A percentile compares a stretch with the other conserved stretches of the same genome.
Evolutionary conservation across 2,888 invertebrate genomes (phyloP).

Genomic region (Pristionchus exspectatus): DNA sequence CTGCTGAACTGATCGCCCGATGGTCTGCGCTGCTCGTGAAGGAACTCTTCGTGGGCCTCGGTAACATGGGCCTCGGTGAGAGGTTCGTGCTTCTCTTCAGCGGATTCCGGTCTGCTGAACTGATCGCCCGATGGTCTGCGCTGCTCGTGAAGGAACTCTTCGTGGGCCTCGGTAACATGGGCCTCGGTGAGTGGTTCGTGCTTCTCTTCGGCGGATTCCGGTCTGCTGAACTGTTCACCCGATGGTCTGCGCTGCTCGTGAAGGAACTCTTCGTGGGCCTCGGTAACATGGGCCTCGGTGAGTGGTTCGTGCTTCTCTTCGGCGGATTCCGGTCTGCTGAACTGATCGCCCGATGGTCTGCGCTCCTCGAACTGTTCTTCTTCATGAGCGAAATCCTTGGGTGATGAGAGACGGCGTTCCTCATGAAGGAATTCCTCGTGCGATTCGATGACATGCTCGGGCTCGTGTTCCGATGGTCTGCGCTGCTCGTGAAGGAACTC

Average conservation of each 20-base stretch:
- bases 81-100: not conserved
- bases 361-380: not conserved
- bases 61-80: not conserved
- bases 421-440: constrained; percentile 48
- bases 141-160: not conserved
- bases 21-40: not conserved
- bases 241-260: not conserved
- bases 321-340: not conserved
- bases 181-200: not conserved
- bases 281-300: not conserved
- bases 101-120: not conserved
- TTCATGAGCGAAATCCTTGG: not conserved
- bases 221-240: constrained; percentile 40
- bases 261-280: not conserved
- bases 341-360: not conserved
- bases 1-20: not conserved
- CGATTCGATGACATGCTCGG: constrained; percentile 5
- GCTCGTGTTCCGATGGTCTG: not conserved
- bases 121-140: not conserved
- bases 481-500: constrained; percentile 53
- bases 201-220: constrained; percentile 56
- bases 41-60: constrained; percentile 3
- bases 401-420: not conserved
- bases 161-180: constrained; percentile 10
- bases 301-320: constrained; percentile 3